Base-by-base conservation (phyloP, 1,140 invertebrate genomes). In the Myzus persicae region DNA sequence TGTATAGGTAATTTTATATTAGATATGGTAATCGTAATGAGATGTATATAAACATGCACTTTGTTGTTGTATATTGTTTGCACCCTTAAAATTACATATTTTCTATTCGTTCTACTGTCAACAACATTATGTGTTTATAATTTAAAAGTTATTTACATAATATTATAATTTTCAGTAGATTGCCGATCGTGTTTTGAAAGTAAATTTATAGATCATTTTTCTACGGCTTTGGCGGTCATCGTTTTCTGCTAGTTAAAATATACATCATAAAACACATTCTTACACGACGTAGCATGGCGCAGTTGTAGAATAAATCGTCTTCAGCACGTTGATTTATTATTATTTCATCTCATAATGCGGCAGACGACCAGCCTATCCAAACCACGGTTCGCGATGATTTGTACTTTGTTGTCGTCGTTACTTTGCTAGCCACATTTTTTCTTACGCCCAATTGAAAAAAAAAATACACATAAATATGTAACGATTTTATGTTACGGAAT, bases 341-440 rank as follows among this genome's bases (percentile, higher is more conserved):
- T 67, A 76, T 76, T 76, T 36, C 31, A 76, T 76, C 14, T 31
- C 31, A 76, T n/a, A n/a, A n/a, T n/a, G 2, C 59, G 59, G 59
- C 31, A 76, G 59, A 76, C 31, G 5, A 76, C 59, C 59, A 5
- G 31, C 14, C 31, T n/a, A n/a, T 31, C 26, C 26, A 31, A 59
- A 59, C 54, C 31, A 14, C 3, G 31, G 59, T 76, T 76, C 59
- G 31, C 59, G 5, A n/a, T 76, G 59, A 76, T 76, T 76, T 76
- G 59, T 76, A 76, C 59, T 76, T 76, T 76, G 59, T 76, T n/a
- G 59, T 76, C n/a, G 59, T 76, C 59, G 31, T 76, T n/a, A n/a
- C 59, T 76, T 59, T 14, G 31, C 31, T n/a, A 18, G 31, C 59
- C 31, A 76, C 31, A 18, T 76, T 76, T 76, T 76, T 76, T 76